Evolutionary conservation across 2,113 vertebrate species (phyloP), one percentile per base, ranked within the genome.

Genomic region (Paratilapia polleni): DNA sequence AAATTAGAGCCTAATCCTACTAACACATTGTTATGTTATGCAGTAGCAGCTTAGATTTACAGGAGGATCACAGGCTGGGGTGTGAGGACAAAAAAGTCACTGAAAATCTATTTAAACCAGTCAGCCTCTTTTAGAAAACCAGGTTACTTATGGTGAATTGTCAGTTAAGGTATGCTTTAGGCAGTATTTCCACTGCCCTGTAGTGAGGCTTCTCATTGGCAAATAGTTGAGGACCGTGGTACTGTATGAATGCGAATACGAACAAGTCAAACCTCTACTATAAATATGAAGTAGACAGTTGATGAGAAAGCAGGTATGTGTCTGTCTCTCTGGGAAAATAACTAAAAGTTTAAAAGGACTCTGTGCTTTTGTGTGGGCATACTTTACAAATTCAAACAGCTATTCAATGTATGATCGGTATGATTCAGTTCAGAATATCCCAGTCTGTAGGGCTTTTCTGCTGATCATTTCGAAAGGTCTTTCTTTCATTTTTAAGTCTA

Each of bases 61-160:
- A 73, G 19, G 4, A 73, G 6, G 19, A 54, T 73, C 68, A 28
- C 19, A 54, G 68, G 28, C 19, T 54, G 68, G 20, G 54, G 47
- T 73, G 47, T 54, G 19, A 54, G 68, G 68, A 54, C 26, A n/a
- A 34, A 73, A 73, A 73, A 73, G 26, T 34, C 68, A 73, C 26
- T n/a, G 19, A 73, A 73, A 28, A 12, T 73, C 68, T 73, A 73
- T 73, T 73, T 73, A 73, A 73, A 31, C 47, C 47, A 54, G 47
- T 73, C 68, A 73, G 26, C 68, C 68, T 54, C 26, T 73, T 73
- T 52, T 73, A 73, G 47, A 54, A 73, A 73, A 73, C 3, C 68
- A 73, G 68, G 47, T 52, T 54, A 54, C 47, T 14, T 54, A 54
- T 54, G 20, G 68, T 54, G 26, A 73, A 73, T 52, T 73, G 47